Conservation (phyloP, 2,113 vertebrate species). For the Anguilla rostrata region DNA sequence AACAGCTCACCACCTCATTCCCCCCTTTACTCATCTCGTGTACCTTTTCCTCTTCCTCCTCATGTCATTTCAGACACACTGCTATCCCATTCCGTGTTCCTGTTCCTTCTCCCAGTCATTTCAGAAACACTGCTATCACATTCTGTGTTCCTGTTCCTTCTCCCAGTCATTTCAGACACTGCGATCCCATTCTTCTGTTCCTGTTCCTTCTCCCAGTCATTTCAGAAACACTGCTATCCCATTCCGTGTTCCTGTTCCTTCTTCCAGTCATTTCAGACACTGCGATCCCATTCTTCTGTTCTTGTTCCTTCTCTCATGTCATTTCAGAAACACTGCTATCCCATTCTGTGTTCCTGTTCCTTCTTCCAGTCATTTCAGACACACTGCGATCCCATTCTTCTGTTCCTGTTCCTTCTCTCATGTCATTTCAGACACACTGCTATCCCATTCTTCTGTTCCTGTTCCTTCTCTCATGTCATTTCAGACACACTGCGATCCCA, state of each 20-base stretch:
- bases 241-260: background rate
- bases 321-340: no score
- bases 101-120: background rate
- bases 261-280: background rate
- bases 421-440: no score
- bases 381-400: no score
- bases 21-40: slow-evolving; percentile 42
- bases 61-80: slow-evolving; percentile 4
- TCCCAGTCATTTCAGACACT: no score
- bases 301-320: no score
- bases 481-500: background rate
- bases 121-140: no score
- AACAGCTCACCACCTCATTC: slow-evolving; percentile 6
- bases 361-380: background rate
- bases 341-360: background rate
- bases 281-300: no score
- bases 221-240: background rate
- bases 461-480: no score
- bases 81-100: background rate
- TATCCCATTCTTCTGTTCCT: background rate
- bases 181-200: background rate
- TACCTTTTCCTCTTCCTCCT: background rate
- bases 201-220: background rate
- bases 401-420: no score
- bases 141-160: no score